phyloP scores from a whole-genome alignment of 2,797 vertebrate species.

The Bradypus variegatus region DNA sequence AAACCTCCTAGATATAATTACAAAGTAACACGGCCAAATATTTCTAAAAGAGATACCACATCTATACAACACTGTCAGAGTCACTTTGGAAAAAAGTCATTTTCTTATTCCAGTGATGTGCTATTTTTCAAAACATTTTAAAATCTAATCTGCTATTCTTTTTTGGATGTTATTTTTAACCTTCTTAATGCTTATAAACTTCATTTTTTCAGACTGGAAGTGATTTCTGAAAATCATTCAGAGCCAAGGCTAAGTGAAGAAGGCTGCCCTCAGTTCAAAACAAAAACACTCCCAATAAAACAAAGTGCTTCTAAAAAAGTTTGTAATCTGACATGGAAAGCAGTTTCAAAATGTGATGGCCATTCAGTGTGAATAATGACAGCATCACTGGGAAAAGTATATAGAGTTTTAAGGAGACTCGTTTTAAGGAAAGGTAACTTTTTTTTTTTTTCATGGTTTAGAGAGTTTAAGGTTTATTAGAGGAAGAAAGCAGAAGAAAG shows the following conservation, averaged over 20 bases:
- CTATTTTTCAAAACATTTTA: conserved; percentile 13
- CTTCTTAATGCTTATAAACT: background rate
- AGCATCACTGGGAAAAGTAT: background rate
- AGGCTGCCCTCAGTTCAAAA: background rate
- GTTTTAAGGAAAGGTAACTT: conserved; percentile 5
- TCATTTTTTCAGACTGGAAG: conserved; percentile 19
- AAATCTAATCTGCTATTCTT: background rate
- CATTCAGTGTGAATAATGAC: background rate
- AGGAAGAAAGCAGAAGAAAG: no score
- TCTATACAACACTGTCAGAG: background rate
- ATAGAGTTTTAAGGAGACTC: background rate
- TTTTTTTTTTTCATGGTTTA: no score
- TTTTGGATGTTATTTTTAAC: background rate
- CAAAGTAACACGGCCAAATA: background rate
- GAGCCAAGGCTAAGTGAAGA: conserved; percentile 13
- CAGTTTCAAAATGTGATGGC: conserved; percentile 5
- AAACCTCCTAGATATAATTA: background rate
- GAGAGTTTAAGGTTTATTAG: no score
- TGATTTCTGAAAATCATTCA: conserved; percentile 39
- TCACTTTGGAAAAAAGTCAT: background rate
- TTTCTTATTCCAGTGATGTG: conserved; percentile 19
- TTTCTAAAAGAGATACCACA: background rate
- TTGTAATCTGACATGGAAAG: conserved; percentile 5
- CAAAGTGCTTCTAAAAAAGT: conserved; percentile 12
- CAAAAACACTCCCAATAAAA: background rate